Percentiles rank a stretch among this genome's conserved stretches.
Evolutionary conservation across 2,888 invertebrate genomes (phyloP).

Genomic region (Monoplex corrugatus): DNA sequence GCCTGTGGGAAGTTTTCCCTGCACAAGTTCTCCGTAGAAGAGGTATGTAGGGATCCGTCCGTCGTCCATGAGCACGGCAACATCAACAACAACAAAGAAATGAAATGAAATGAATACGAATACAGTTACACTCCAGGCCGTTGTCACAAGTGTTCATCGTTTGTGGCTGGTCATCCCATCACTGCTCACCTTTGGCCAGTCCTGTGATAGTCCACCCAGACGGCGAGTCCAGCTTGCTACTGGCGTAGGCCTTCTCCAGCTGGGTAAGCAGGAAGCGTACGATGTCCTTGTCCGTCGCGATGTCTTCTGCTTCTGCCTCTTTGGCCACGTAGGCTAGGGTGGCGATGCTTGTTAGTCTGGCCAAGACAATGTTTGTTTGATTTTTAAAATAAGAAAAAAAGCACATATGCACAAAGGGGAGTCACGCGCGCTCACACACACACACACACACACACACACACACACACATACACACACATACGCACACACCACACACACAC

Average conservation of each 20-base stretch:
- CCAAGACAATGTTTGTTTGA: not conserved
- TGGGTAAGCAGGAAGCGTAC: constrained; percentile 47
- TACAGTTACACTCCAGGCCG: no score
- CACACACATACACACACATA: not conserved
- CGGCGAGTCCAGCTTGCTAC: constrained; percentile 32
- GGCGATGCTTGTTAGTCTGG: constrained; percentile 42
- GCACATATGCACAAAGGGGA: no score
- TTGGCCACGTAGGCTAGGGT: constrained; percentile 50
- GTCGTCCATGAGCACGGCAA: no score
- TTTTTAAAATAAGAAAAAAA: no score
- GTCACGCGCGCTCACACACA: not conserved
- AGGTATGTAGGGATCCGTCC: no score
- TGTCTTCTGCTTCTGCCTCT: constrained; percentile 51
- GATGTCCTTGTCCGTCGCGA: constrained; percentile 28
- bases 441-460: not conserved
- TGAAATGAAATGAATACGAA: no score
- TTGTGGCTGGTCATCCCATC: no score
- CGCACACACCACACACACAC: not conserved
- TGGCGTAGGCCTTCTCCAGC: constrained; percentile 43
- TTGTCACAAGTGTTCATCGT: no score
- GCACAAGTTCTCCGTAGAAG: no score
- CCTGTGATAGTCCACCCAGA: constrained; percentile 52
- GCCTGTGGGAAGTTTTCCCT: no score
- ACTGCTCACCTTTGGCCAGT: constrained; percentile 49
- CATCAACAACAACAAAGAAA: no score